phyloP scores from a whole-genome alignment of 2,113 vertebrate genomes.

The Morphnarchus princeps region DNA sequence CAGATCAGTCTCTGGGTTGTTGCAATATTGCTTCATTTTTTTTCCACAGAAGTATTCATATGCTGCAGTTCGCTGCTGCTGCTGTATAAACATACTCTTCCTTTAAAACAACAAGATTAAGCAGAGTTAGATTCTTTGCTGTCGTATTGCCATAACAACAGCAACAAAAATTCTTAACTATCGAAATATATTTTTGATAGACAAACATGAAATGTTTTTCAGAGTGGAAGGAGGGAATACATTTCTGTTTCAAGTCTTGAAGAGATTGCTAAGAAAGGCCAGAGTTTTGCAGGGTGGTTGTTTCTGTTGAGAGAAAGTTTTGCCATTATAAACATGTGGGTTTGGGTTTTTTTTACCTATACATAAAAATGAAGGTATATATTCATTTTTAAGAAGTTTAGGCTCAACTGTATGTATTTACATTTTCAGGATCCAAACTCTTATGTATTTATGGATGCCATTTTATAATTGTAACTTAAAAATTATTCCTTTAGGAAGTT shows the following conservation, averaged over 20 bases:
- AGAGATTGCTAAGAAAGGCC: neutral
- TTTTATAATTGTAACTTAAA: neutral
- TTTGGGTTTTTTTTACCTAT: neutral
- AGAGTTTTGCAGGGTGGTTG: neutral
- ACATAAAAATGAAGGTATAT: neutral
- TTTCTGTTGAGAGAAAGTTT: neutral
- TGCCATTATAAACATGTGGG: neutral
- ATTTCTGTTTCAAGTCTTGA: neutral
- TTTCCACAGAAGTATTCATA: neutral
- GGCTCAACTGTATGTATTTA: neutral
- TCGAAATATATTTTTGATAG: neutral
- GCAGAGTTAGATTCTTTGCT: neutral
- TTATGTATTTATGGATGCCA: neutral
- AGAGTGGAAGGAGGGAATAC: neutral
- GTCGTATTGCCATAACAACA: neutral
- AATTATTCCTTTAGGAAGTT: slow-evolving; percentile 53
- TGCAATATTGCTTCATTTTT: neutral
- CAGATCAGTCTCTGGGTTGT: neutral
- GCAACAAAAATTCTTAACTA: neutral
- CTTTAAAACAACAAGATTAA: neutral
- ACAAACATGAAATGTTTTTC: neutral
- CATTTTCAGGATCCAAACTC: neutral
- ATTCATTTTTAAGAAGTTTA: neutral
- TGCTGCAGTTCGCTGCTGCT: neutral
- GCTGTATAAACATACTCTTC: neutral